Conservation (phyloP, 2,113 vertebrate species). For the Dendrocopos noguchii region DNA sequence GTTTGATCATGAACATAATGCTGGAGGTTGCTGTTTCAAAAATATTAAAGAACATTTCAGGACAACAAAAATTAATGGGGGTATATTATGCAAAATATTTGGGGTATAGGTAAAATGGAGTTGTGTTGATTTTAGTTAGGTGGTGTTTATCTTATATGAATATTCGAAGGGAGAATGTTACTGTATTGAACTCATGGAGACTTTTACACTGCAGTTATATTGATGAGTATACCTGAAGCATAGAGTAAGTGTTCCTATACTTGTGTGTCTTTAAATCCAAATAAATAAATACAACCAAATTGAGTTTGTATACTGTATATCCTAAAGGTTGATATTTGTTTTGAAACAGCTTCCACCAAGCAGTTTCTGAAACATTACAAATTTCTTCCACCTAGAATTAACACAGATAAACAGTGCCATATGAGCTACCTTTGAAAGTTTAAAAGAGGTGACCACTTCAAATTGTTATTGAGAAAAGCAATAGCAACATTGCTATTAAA, state of each 20-base stretch:
- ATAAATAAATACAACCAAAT: not conserved
- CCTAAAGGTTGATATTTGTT: not conserved
- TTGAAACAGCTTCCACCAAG: not conserved
- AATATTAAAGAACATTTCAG: not conserved
- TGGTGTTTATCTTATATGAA: not conserved
- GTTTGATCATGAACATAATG: not conserved
- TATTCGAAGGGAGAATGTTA: not conserved
- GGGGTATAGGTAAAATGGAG: not conserved
- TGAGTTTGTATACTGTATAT: not conserved
- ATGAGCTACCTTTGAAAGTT: not conserved
- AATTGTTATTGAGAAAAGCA: not conserved
- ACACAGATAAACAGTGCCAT: not conserved
- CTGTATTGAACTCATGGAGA: not conserved
- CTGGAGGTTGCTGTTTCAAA: not conserved
- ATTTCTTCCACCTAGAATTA: not conserved
- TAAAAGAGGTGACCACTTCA: not conserved
- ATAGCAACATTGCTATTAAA: constrained; percentile 18
- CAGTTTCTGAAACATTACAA: constrained; percentile 1
- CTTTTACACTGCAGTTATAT: not conserved
- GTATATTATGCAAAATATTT: not conserved
- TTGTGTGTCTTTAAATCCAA: not conserved
- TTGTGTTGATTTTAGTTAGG: not conserved
- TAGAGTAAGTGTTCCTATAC: not conserved
- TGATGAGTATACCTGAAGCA: not conserved
- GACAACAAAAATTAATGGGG: not conserved